Evolutionary conservation across 1,140 invertebrate species (phyloP).

Genomic region (Odontomachus brunneus): DNA sequence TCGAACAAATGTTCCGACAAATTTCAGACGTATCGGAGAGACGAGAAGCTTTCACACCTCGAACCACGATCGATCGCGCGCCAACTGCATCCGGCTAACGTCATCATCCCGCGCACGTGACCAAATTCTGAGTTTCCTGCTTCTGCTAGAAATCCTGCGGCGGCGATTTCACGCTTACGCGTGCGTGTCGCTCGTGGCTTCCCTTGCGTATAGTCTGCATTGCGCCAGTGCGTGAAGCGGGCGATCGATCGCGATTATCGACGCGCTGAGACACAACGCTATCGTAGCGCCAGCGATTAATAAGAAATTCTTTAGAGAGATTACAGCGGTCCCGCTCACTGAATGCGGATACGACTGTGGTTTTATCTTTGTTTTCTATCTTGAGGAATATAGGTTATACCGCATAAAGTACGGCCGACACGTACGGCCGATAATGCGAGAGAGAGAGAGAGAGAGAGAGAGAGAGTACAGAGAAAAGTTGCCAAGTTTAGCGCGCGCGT

Average conservation of each 20-base stretch:
- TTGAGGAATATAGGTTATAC: not conserved
- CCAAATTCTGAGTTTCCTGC: conserved; percentile 60
- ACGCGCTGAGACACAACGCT: too few relatives aligned
- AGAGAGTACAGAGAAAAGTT: not conserved
- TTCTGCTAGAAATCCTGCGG: conserved; percentile 22
- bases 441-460: too few relatives aligned
- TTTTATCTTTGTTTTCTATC: not conserved
- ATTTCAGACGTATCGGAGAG: conserved; percentile 36
- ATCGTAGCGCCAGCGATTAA: too few relatives aligned
- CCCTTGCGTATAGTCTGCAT: conserved; percentile 23
- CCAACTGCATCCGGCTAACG: conserved; percentile 70
- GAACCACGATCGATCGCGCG: conserved; percentile 67
- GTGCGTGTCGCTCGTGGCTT: conserved; percentile 3
- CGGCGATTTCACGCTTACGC: conserved; percentile 47
- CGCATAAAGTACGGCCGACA: not conserved
- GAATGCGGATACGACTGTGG: not conserved
- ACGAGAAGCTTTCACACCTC: conserved; percentile 58
- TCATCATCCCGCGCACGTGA: conserved; percentile 65
- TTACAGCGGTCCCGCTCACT: not conserved
- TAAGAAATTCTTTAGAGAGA: not conserved
- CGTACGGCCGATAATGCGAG: not conserved
- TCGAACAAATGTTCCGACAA: not conserved
- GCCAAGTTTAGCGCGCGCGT: not conserved
- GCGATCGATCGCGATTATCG: not conserved
- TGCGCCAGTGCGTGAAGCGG: conserved; percentile 47